A percentile compares a stretch with the other conserved stretches of the same genome.
Evolutionary conservation across 1,140 invertebrate species (phyloP).

Genomic region (Trichogramma pretiosum): DNA sequence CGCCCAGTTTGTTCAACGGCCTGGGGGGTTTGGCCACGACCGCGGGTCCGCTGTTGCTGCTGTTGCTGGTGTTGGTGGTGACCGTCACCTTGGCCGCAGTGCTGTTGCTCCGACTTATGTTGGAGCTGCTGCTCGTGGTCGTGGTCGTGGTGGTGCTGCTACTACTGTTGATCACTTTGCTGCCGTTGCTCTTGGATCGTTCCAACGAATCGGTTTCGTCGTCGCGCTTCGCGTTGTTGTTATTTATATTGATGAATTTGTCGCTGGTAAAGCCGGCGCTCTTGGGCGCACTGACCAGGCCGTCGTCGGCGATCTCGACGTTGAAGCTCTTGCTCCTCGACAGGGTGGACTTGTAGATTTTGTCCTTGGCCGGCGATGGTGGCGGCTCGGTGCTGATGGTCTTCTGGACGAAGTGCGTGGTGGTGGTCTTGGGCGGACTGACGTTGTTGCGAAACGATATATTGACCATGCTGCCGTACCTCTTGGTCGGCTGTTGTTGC

Average conservation of each 20-base stretch:
- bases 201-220: too few relatives aligned
- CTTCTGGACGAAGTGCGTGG: conserved; percentile 22
- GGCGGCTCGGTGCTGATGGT: conserved; percentile 28
- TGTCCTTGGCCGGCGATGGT: conserved; percentile 56
- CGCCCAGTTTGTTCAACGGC: conserved; percentile 59
- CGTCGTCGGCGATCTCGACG: conserved; percentile 51
- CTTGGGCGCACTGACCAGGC: conserved; percentile 7
- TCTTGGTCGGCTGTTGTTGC: conserved; percentile 22
- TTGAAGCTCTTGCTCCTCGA: conserved; percentile 78
- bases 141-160: too few relatives aligned
- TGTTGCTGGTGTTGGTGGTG: conserved; percentile 23
- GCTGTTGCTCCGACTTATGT: conserved; percentile 70
- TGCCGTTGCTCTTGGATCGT: too few relatives aligned
- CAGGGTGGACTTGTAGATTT: conserved; percentile 63
- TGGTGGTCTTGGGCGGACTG: conserved; percentile 31
- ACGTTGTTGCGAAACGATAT: conserved; percentile 64
- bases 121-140: too few relatives aligned
- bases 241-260: too few relatives aligned
- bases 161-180: too few relatives aligned
- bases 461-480: conserved; percentile 62
- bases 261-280: neutral
- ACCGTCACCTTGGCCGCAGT: conserved; percentile 65
- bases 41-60: conserved; percentile 59
- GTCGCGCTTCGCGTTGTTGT: too few relatives aligned
- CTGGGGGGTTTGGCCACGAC: too few relatives aligned